phyloP scores from a whole-genome alignment of 2,113 vertebrate species.

The Equus przewalskii region DNA sequence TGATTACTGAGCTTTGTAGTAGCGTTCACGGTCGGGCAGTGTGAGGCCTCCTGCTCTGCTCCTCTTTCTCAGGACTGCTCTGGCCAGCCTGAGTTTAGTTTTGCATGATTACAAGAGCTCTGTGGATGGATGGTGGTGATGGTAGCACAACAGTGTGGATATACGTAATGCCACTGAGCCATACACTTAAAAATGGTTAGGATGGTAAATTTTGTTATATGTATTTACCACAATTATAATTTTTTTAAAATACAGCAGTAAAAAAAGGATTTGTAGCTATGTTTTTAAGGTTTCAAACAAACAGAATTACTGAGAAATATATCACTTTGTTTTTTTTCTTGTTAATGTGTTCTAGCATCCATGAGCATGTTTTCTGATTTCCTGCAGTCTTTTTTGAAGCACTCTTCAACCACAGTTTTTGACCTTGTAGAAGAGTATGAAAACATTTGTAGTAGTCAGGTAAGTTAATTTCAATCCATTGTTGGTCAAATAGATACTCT shows the following conservation, averaged over 20 bases:
- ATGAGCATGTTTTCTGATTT: constrained; percentile 96
- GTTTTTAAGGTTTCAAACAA: constrained; percentile 21
- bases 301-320: background rate
- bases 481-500: background rate
- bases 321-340: constrained; percentile 48
- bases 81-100: background rate
- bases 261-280: background rate
- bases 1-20: background rate
- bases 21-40: background rate
- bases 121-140: background rate
- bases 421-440: constrained; percentile 97
- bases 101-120: background rate
- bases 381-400: constrained; percentile 92
- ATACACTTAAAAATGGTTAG: background rate
- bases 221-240: constrained; percentile 7
- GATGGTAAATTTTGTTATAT: background rate
- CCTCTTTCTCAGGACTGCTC: background rate
- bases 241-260: background rate
- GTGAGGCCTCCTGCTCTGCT: background rate
- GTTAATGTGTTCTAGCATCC: constrained; percentile 90
- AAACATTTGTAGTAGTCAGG: constrained; percentile 93
- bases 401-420: constrained; percentile 95
- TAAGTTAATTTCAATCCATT: constrained; percentile 70
- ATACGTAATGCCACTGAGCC: background rate
- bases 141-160: background rate